A percentile compares a stretch with the other conserved stretches of the same genome.
Conservation (phyloP, 2,113 vertebrate species). For the Hippocampus comes region DNA sequence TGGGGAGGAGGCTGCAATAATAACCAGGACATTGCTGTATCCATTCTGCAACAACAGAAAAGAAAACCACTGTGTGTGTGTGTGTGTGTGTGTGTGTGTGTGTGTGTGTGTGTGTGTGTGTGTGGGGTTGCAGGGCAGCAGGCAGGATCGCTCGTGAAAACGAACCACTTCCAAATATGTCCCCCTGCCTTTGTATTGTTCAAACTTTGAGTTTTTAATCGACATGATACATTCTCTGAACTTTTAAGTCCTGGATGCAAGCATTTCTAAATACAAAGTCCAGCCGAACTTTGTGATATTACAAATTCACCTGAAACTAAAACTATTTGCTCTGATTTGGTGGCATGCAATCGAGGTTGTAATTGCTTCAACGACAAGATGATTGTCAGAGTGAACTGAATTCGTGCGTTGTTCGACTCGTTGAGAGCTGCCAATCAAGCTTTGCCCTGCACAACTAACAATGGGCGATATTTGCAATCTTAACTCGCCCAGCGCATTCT, state of each 20-base stretch:
- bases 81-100: constrained; percentile 1
- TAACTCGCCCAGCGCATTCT: neutral
- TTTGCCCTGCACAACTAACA: neutral
- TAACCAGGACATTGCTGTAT: constrained; percentile 8
- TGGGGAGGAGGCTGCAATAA: constrained; percentile 23
- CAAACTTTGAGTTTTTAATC: constrained; percentile 17
- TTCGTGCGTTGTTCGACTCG: neutral
- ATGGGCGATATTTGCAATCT: neutral
- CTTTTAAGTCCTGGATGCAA: neutral
- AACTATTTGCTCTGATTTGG: neutral
- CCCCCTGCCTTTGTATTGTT: neutral
- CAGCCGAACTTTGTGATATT: too few species aligned
- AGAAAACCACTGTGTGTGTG: neutral
- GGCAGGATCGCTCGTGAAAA: constrained; percentile 44
- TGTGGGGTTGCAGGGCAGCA: neutral
- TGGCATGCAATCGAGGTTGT: neutral
- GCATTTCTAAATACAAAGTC: neutral
- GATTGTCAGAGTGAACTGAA: neutral
- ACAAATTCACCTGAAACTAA: neutral
- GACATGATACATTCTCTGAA: neutral
- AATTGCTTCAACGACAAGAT: neutral
- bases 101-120: neutral
- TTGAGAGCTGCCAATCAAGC: neutral
- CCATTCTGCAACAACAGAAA: neutral
- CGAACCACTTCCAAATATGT: constrained; percentile 28